Conservation (phyloP, 2,797 vertebrate genomes). For the Molothrus aeneus region DNA sequence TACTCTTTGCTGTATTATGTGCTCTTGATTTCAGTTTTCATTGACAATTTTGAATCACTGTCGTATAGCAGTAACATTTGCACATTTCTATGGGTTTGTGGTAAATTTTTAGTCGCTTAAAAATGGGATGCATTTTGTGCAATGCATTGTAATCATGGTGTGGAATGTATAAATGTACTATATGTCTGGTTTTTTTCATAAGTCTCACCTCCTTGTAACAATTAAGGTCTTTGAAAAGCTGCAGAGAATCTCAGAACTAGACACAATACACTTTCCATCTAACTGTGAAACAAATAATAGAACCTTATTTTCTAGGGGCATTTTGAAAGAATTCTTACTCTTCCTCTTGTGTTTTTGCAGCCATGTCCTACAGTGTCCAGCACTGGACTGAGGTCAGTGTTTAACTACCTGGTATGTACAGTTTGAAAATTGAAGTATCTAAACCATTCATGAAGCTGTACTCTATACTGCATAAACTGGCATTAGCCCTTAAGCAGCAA, state of each 20-base stretch:
- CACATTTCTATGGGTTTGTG: neutral
- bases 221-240: neutral
- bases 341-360: neutral
- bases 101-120: neutral
- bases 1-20: neutral
- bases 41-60: neutral
- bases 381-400: neutral
- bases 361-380: neutral
- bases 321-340: neutral
- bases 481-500: neutral
- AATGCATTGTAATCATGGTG: neutral
- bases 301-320: neutral
- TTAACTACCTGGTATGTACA: neutral
- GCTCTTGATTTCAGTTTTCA: neutral
- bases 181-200: rapidly evolving
- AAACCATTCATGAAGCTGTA: neutral
- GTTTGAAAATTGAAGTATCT: neutral
- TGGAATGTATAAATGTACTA: neutral
- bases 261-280: neutral
- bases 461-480: neutral
- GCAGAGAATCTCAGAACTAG: neutral
- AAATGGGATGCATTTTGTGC: neutral
- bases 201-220: neutral
- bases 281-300: neutral
- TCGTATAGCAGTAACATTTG: neutral